Evolutionary conservation across 2,797 vertebrate species (phyloP).

Genomic region (Anableps anableps): DNA sequence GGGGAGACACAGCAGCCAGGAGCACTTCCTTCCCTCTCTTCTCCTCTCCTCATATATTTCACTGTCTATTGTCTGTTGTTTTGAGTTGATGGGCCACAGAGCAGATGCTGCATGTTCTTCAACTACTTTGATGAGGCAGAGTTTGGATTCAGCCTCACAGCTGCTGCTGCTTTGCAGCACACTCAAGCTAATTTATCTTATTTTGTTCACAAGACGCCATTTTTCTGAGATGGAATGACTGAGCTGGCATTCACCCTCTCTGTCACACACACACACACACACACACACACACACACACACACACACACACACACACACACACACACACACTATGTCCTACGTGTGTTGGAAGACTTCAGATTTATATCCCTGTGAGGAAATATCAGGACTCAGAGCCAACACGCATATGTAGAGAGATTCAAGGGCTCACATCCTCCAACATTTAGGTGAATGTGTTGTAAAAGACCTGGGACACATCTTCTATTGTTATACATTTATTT

Average conservation of each 20-base stretch:
- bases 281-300: constrained; percentile 13
- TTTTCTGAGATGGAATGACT: constrained; percentile 74
- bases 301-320: constrained; percentile 8
- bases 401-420: background rate
- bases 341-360: background rate
- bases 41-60: constrained; percentile 72
- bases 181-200: constrained; percentile 53
- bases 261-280: constrained; percentile 5
- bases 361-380: background rate
- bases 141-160: background rate
- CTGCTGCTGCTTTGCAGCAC: constrained; percentile 16
- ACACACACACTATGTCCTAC: constrained; percentile 28
- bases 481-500: constrained; percentile 1
- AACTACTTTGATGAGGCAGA: constrained; percentile 16
- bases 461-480: background rate
- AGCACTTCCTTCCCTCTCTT: constrained; percentile 75
- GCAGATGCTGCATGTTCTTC: constrained; percentile 51
- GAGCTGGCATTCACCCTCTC: constrained; percentile 38
- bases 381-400: constrained; percentile 8
- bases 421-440: background rate
- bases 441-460: background rate
- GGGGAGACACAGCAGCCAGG: constrained; percentile 77
- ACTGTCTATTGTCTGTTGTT: constrained; percentile 82
- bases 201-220: constrained; percentile 81
- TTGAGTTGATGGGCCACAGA: constrained; percentile 50